Evolutionary conservation across 2,888 invertebrate genomes (phyloP).

Genomic region (Coenonympha glycerion): DNA sequence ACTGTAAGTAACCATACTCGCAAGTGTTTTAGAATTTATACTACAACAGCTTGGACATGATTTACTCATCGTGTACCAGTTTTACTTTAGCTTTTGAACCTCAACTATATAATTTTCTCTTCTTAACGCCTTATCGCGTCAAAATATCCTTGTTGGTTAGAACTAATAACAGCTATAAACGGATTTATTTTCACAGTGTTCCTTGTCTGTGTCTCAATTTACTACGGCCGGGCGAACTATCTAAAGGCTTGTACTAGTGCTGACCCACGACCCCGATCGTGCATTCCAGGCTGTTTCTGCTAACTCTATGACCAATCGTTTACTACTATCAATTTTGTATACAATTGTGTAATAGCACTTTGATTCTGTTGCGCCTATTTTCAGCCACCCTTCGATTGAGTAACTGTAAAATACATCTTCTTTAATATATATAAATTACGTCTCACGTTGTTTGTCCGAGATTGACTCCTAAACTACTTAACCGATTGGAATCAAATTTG

Average conservation of each 20-base stretch:
- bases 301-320: constrained; percentile 51
- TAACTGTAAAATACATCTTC: too few species aligned
- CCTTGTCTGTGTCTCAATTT: constrained; percentile 31
- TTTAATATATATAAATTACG: too few species aligned
- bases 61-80: not conserved
- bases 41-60: not conserved
- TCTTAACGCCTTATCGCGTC: not conserved
- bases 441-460: too few species aligned
- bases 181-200: constrained; percentile 30
- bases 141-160: constrained; percentile 22
- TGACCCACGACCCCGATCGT: constrained; percentile 51
- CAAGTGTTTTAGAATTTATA: not conserved
- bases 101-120: not conserved
- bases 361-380: constrained; percentile 6
- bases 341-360: constrained; percentile 34
- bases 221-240: constrained; percentile 30
- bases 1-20: not conserved
- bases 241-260: constrained; percentile 40
- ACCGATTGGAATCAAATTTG: too few species aligned
- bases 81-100: not conserved
- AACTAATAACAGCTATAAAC: constrained; percentile 29
- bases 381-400: not conserved
- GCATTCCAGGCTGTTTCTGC: constrained; percentile 49
- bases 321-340: constrained; percentile 51
- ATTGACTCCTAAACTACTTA: too few species aligned